These are phyloP conservation scores for Ceratina australensis DNA, from an alignment of 1,140 invertebrate species.

Conservation along the genomic window DNA sequence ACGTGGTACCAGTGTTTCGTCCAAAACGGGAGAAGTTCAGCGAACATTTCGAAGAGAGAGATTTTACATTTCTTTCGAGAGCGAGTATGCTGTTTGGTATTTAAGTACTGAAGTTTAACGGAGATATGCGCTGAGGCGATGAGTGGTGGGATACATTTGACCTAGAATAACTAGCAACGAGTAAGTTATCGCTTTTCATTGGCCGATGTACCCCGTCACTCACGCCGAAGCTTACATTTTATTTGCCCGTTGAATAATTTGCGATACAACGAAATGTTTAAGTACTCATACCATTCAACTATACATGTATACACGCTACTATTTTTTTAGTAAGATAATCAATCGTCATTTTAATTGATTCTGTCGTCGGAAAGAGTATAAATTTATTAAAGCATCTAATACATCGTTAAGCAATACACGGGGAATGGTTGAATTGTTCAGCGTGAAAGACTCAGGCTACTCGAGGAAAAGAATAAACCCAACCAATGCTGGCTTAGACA, in stretches of 20 bases:
- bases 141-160: conserved; percentile 32
- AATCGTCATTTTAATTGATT: not conserved
- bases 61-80: conserved; percentile 13
- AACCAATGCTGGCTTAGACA: conserved; percentile 38
- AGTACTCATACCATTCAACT: conserved; percentile 9
- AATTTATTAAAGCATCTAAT: conserved; percentile 23
- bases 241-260: conserved; percentile 16
- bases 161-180: not conserved
- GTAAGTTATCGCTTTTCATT: not conserved
- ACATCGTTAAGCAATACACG: conserved; percentile 42
- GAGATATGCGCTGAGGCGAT: not conserved
- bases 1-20: conserved; percentile 68
- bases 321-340: conserved; percentile 1
- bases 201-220: conserved; percentile 15
- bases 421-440: conserved; percentile 28
- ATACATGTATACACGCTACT: conserved; percentile 4
- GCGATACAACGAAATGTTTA: conserved; percentile 37
- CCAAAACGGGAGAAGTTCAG: conserved; percentile 70
- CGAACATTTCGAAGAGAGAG: conserved; percentile 59
- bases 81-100: not conserved
- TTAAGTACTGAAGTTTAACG: not conserved
- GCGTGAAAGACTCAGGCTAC: conserved; percentile 41
- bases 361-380: conserved; percentile 3
- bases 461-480: conserved; percentile 21
- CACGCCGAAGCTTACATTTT: not conserved